Conservation (phyloP, 2,113 vertebrate species). For the Ploceus nigricollis region DNA sequence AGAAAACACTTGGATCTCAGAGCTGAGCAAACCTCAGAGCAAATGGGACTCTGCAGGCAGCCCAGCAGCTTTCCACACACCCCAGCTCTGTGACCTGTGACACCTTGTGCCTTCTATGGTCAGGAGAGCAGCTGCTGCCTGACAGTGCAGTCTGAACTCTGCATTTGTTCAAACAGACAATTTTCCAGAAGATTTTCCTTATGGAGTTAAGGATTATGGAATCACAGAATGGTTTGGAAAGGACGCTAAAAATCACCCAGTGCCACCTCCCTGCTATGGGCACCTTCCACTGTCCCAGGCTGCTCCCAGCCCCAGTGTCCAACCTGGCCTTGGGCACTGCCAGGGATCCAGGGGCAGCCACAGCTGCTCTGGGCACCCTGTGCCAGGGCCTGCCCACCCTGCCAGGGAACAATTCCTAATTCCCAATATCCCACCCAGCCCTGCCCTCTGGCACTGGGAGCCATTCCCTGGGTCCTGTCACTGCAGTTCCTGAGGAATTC, state of each 20-base stretch:
- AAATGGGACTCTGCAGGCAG: neutral
- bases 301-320: neutral
- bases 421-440: rapidly evolving
- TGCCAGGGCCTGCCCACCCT: neutral
- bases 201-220: neutral
- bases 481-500: neutral
- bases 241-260: neutral
- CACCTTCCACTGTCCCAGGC: neutral
- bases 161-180: neutral
- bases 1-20: neutral
- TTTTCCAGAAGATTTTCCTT: neutral
- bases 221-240: neutral
- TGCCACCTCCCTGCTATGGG: rapidly evolving
- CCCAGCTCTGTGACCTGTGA: neutral
- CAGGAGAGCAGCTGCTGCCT: neutral
- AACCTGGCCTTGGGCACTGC: neutral
- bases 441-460: neutral
- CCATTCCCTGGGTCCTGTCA: neutral
- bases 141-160: neutral
- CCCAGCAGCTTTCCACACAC: neutral
- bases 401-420: neutral
- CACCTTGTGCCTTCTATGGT: rapidly evolving
- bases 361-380: neutral
- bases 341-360: neutral
- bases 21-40: neutral